Evolutionary conservation across 2,888 invertebrate species (phyloP), one percentile per base, ranked within the genome.

Genomic region (Trissoscelio sp.): DNA sequence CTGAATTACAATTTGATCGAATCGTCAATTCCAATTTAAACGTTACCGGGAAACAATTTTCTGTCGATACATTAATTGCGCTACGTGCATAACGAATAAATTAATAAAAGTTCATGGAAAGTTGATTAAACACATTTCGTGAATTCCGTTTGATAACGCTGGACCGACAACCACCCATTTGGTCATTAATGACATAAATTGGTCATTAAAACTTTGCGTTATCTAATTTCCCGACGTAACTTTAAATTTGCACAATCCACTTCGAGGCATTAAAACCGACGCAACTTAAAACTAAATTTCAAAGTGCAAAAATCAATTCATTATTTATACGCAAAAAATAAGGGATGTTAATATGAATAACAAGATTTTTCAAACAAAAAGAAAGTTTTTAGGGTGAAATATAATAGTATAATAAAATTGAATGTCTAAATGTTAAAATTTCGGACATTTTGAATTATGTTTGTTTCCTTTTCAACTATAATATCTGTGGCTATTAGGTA

Each of bases 201-300:
- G 42, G 60, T 53, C 24, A 72, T 60, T 53, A 48, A 60, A 72
- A 72, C 72, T 72, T 72, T n/a, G 42, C 39, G 51, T 72, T 53
- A 39, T 51, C 60, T 28, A 60, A 48, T 58, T 51, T 44, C 4
- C 11, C 42, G 20, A 12, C 18, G 28, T 48, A 58, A 70, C 70
- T 60, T 34, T 16, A 44, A 42, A 69, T 24, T 70, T 14, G 37
- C 34, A 20, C 42, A 37, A 58, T 70, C 42, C 31, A 48, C 57
- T 58, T 24, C 9, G 24, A 34, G 20, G 6, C 57, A 57, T 34
- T 57, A 57, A 58, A 58, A 46, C 16, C 9, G 22, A 39, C 31
- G 14, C 42, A 20, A 57, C 20, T 69, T 20, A 31, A 57, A 67
- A 70, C 22, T 57, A 11, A 70, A 58, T 48, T 70, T 34, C 28